Evolutionary conservation across 2,888 invertebrate species (phyloP), one percentile per base, ranked within the genome.

Genomic region (Mylabris sibirica): DNA sequence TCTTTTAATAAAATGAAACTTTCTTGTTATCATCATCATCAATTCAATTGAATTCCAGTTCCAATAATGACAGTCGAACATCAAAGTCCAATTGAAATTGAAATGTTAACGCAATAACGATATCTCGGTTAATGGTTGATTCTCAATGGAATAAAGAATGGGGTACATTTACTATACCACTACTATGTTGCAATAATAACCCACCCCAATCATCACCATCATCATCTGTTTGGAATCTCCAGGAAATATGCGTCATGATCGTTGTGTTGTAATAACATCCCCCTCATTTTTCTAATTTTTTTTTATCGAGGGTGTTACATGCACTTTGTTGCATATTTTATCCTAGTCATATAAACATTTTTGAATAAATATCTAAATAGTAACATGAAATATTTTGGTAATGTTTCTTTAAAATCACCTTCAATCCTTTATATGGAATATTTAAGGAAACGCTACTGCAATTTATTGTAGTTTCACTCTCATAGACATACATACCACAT

Each of bases 171-270:
- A 38, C 14, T 30, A 30, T 30, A 30, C 30, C 4, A 38, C 14
- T 38, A 38, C 44, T 17, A 22, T 53, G 22, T 22, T 53, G 49
- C 22, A 22, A 53, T 22, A 53, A 53, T 53, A 22, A 53, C 49
- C 44, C 49, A 53, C 49, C 64, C 53, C 34, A 59, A 60, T 44
- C 59, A 49, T 30, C 61, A 59, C 60, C 60, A 64, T 61, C 44
- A 24, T 64, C 49, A 74, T 73, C 71, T 57, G 30, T 60, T 60
- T 38, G 60, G 60, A 35, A 60, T 60, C 60, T 34, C 17, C 64
- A 72, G 75, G 71, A 75, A 76, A 76, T 76, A 74, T 77, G 77
- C 77, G 77, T 77, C 77, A 77, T 74, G 74, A 76, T 75, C 22
- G 49, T 20, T 53, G 1, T 20, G 8, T 8, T 30, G 22, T 53